Percentiles rank a stretch among this genome's conserved stretches.
Evolutionary conservation across 2,797 vertebrate genomes (phyloP).

Genomic region (Bryconaethiops microstoma): DNA sequence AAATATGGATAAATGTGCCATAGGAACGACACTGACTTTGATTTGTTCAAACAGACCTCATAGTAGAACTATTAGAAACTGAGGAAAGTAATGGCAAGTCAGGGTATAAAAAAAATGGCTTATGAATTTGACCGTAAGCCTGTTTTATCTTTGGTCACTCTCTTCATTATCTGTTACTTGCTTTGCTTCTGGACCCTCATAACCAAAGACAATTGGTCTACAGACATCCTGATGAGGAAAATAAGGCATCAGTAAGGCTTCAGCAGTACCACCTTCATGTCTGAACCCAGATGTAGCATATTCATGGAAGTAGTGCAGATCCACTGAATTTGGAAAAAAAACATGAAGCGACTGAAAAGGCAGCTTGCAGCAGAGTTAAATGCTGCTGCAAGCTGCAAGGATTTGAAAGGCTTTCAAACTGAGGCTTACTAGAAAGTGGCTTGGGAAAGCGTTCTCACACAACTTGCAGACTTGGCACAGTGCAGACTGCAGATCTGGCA

Average conservation of each 20-base stretch:
- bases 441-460: conserved; percentile 10
- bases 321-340: neutral
- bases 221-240: neutral
- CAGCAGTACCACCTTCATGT: neutral
- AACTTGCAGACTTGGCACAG: conserved; percentile 13
- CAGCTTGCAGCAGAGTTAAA: neutral
- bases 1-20: neutral
- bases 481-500: conserved; percentile 23
- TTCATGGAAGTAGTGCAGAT: neutral
- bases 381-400: neutral
- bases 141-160: neutral
- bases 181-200: neutral
- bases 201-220: neutral
- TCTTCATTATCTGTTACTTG: neutral
- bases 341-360: neutral
- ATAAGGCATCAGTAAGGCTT: neutral
- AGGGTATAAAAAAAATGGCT: neutral
- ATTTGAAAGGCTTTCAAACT: neutral
- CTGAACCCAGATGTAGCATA: neutral
- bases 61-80: neutral
- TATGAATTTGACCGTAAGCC: neutral
- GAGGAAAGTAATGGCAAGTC: neutral
- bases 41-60: neutral
- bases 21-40: neutral
- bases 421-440: neutral